Percentiles rank a stretch among this genome's conserved stretches.
Conservation (phyloP, 2,888 invertebrate genomes). For the Melanostoma mellinum region DNA sequence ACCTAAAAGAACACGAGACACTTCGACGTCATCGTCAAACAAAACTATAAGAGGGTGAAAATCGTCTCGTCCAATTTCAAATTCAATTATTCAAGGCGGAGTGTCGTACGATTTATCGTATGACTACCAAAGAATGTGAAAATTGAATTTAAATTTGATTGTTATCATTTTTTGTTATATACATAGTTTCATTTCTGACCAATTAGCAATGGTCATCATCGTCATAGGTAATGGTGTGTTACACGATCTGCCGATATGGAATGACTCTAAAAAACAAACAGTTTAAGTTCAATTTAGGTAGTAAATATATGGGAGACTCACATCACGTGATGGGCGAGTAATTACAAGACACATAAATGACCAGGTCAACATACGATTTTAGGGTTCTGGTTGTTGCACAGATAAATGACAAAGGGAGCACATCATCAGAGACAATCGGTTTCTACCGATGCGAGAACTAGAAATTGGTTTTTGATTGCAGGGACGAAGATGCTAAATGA, state of each 20-base stretch:
- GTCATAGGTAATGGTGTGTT: slow-evolving; percentile 22
- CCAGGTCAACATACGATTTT: background rate
- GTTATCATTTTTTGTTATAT: background rate
- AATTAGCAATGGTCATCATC: slow-evolving; percentile 27
- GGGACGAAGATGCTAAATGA: slow-evolving; percentile 60
- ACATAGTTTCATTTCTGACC: background rate
- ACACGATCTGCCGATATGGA: slow-evolving; percentile 15
- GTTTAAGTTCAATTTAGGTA: slow-evolving; percentile 9
- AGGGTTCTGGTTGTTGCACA: background rate
- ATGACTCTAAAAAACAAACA: slow-evolving; percentile 1
- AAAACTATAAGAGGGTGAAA: too few relatives aligned
- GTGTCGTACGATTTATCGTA: slow-evolving; percentile 35
- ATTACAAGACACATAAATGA: background rate
- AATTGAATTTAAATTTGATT: slow-evolving; percentile 24
- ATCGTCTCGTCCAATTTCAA: background rate
- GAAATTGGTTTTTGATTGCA: slow-evolving; percentile 67
- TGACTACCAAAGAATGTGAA: slow-evolving; percentile 26
- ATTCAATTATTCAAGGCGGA: slow-evolving; percentile 15
- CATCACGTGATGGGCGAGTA: slow-evolving; percentile 15
- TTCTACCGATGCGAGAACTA: slow-evolving; percentile 12
- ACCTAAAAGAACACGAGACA: too few relatives aligned
- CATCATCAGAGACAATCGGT: background rate
- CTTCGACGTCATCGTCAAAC: too few relatives aligned
- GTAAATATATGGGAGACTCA: background rate
- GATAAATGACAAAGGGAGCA: background rate